Conservation (phyloP, 2,888 invertebrate genomes). For the Pelosia muscerda region DNA sequence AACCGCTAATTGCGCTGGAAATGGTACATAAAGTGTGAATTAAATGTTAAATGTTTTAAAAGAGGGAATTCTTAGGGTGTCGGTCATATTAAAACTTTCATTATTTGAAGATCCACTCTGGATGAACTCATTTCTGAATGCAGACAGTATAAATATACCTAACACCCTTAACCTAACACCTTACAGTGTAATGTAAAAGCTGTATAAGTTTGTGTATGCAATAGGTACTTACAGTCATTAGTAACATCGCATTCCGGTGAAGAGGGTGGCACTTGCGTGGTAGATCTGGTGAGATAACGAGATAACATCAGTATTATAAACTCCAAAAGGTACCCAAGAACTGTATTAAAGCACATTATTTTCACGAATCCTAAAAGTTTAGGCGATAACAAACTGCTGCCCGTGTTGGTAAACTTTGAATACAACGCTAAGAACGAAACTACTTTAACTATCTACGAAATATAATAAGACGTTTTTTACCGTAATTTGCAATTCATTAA, state of each 20-base stretch:
- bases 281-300: slow-evolving; percentile 60
- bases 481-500: not conserved
- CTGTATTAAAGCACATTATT: not conserved
- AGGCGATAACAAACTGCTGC: not conserved
- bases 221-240: slow-evolving; percentile 63
- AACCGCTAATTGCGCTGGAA: slow-evolving; percentile 64
- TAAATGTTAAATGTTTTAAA: too few species aligned
- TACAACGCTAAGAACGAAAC: not conserved
- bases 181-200: too few species aligned
- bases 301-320: not conserved
- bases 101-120: too few species aligned
- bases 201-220: not conserved
- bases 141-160: too few species aligned
- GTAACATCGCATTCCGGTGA: slow-evolving; percentile 60
- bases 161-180: too few species aligned
- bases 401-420: not conserved
- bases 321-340: not conserved
- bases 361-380: not conserved
- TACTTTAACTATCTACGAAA: not conserved
- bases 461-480: not conserved
- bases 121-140: too few species aligned
- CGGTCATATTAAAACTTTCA: too few species aligned
- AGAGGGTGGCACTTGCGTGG: slow-evolving; percentile 56
- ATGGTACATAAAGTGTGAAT: not conserved
- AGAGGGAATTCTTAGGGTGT: not conserved